phyloP scores from a whole-genome alignment of 2,888 invertebrate species.

The Apodemia zela region DNA sequence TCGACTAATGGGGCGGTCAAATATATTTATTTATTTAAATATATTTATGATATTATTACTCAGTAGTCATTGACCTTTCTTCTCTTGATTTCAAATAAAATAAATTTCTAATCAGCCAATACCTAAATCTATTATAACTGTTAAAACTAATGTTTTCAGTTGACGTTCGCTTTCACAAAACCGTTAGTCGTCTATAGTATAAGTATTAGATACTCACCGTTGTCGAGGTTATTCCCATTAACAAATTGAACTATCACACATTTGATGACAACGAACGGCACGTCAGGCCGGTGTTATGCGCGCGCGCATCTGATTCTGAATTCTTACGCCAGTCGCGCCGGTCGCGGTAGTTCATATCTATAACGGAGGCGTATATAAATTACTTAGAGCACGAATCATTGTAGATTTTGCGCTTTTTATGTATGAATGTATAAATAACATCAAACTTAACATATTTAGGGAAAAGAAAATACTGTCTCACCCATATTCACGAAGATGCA shows the following conservation, averaged over 20 bases:
- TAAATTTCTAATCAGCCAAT: conserved; percentile 2
- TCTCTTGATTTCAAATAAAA: no score
- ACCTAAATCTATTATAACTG: conserved; percentile 39
- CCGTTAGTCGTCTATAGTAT: conserved; percentile 37
- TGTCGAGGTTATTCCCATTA: conserved; percentile 44
- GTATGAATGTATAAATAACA: no score
- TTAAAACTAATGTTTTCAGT: conserved; percentile 26
- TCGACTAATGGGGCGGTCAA: no score
- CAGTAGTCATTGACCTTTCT: no score
- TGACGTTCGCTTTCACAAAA: conserved; percentile 44
- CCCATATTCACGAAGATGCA: no score
- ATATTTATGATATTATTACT: no score
- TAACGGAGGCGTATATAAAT: background rate
- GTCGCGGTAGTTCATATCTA: background rate
- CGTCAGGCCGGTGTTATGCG: conserved; percentile 22
- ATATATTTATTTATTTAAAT: no score
- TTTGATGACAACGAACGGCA: conserved; percentile 32
- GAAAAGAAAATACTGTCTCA: no score
- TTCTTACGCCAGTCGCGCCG: conserved; percentile 10
- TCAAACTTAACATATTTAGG: no score
- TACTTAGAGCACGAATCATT: background rate
- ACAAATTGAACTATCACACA: conserved; percentile 40
- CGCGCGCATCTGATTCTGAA: conserved; percentile 22
- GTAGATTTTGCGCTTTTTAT: background rate
- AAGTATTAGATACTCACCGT: conserved; percentile 45